Evolutionary conservation across 2,797 vertebrate species (phyloP).

Genomic region (Falco peregrinus): DNA sequence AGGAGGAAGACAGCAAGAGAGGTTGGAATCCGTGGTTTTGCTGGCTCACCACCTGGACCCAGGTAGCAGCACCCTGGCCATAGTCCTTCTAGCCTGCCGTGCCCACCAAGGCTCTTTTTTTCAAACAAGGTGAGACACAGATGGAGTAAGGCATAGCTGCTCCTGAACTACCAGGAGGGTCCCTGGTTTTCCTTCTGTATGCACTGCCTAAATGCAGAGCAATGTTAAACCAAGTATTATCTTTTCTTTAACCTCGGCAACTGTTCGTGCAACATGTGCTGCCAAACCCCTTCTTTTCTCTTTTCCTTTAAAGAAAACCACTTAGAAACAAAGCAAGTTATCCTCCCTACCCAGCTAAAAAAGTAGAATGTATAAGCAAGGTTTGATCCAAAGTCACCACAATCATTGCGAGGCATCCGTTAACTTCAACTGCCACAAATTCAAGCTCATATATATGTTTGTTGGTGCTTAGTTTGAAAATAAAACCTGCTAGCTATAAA

Average conservation of each 20-base stretch:
- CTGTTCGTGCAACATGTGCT: not conserved
- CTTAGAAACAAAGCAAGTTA: not conserved
- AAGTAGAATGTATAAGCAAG: not conserved
- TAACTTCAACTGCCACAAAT: not conserved
- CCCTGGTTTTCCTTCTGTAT: not conserved
- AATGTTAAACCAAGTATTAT: not conserved
- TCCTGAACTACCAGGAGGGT: not conserved
- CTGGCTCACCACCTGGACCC: not conserved
- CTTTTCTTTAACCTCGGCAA: not conserved
- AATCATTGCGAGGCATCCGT: not conserved
- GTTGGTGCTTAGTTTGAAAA: slow-evolving; percentile 16
- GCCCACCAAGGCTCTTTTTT: not conserved
- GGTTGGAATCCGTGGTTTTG: not conserved
- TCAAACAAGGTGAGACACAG: not conserved
- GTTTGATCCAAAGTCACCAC: not conserved
- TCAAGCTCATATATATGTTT: not conserved
- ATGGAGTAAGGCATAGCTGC: not conserved
- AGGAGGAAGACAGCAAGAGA: not conserved
- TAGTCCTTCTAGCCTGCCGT: not conserved
- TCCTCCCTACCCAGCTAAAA: not conserved
- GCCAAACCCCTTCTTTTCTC: not conserved
- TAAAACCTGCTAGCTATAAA: not conserved
- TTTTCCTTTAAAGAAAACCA: not conserved
- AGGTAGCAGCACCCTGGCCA: not conserved
- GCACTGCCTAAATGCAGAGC: not conserved